Evolutionary conservation across 2,888 invertebrate genomes (phyloP).

Genomic region (Lasioglossum figueresi): DNA sequence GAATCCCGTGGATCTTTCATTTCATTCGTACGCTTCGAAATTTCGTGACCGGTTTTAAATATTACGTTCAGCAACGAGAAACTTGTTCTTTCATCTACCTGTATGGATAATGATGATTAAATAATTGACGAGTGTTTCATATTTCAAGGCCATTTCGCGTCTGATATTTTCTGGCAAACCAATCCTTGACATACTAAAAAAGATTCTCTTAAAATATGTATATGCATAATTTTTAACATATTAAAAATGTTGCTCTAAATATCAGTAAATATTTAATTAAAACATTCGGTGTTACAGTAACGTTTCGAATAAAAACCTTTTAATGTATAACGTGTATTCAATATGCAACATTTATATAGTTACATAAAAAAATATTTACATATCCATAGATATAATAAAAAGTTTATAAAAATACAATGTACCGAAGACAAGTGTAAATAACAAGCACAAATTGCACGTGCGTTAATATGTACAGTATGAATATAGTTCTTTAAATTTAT

Average conservation of each 20-base stretch:
- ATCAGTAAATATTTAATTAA: neutral
- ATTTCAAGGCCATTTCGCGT: neutral
- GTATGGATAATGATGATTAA: neutral
- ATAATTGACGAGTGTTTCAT: neutral
- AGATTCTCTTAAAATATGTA: neutral
- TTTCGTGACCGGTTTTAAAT: neutral
- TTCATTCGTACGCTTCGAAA: neutral
- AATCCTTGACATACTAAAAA: neutral
- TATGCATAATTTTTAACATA: neutral
- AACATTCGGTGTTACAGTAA: neutral
- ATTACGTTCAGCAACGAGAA: neutral
- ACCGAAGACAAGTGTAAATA: neutral
- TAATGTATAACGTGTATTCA: neutral
- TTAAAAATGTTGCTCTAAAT: neutral
- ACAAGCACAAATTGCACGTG: neutral
- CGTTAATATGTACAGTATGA: neutral
- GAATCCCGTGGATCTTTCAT: constrained; percentile 2
- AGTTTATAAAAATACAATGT: neutral
- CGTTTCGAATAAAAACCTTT: neutral
- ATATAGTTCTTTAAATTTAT: neutral
- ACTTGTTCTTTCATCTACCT: neutral
- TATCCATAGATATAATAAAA: neutral
- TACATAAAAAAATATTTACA: neutral
- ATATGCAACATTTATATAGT: no score
- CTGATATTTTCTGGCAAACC: neutral